Base-by-base conservation (phyloP, 2,888 invertebrate species). In the Drosophila suboccidentalis region DNA sequence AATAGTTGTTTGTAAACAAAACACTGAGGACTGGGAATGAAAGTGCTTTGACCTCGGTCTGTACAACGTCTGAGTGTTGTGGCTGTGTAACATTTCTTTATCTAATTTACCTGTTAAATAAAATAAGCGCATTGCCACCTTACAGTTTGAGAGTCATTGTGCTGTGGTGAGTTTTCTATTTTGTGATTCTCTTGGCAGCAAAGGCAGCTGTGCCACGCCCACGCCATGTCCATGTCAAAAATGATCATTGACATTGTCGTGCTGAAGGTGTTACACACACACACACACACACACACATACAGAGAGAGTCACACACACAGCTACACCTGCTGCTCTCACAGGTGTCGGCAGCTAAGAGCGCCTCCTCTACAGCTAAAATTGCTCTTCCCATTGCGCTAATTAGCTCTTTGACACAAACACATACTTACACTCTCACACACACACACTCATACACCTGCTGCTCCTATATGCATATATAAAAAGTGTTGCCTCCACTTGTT, bases 181-280 rank as follows among this genome's bases (percentile, higher is more conserved):
- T 29, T 57, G 57, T 46, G 54, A 58, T 72, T 71, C 67, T 74
- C 49, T 76, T 69, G 70, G 83, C 71, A 66, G 58, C 49, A 19
- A 19, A 34, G 44, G 54, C 84, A 74, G 62, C 63, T 66, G 87
- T 44, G 72, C 82, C 82, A 88, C 89, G 60, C 78, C 72, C 58
- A 78, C 26, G 26, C 6, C 78, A 60, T 72, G 41, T 67, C 43
- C 71, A 64, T 89, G 85, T 82, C 76, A 76, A 66, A 85, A 87
- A 85, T 89, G 88, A 86, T 86, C 90, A 86, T 86, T 86, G 86
- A 86, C 86, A 86, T 86, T 86, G 86, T 89, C 78, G 82, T 68
- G 87, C 61, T 81, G 79, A 86, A 86, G 86, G 89, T 89, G 86
- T 83, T 80, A 29, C 59, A 65, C 63, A 69, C 74, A 61, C 57